Base-by-base conservation (phyloP, 2,797 vertebrate genomes). In the Malurus leucopterus region DNA sequence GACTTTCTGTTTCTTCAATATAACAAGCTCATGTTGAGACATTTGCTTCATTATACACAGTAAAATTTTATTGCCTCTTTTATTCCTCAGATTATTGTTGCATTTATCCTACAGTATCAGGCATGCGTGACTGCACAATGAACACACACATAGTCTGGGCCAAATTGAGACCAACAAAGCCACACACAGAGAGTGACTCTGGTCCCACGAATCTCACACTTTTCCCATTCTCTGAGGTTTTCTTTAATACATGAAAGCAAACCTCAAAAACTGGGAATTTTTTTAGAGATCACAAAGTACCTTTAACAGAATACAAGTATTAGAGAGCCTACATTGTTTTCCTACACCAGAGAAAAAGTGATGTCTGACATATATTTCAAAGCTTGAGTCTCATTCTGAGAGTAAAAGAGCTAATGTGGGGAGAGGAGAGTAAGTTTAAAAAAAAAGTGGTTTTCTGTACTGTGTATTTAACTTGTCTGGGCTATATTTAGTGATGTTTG, bases 271-370 rank as follows among this genome's bases (percentile, higher is more conserved):
- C 11, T 40, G 9, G 13, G 22, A 29, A 72, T 87, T 40, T 26
- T 76, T 93, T 95, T 65, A 59, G 68, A 85, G 22, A 53, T 80
- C 55, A 87, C 15, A 38, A 88, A 81, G 18, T 10, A 40, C 46
- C 36, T 89, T 87, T 62, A 88, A 68, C 67, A 34, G 88, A 70
- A 84, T 32, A 8, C 64, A 92, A 88, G 77, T 53, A 73, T 46
- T 83, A 50, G 23, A 57, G 19, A 26, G 9, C 36, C 47, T 83
- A 32, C 4, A 9, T 46, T 23, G 12, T 55, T 79, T 91, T 92
- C 77, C 27, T 40, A 53, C 29, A 77, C 13, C 26, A 90, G 70
- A 72, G 76, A 61, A 61, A 32, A 15, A 80, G 40, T 34, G 11
- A 59, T 83, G 19, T 69, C 41, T 67, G 51, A 47, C 15, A 18